Base-by-base conservation (phyloP, 1,140 invertebrate species). In the Heliconius hewitsoni region DNA sequence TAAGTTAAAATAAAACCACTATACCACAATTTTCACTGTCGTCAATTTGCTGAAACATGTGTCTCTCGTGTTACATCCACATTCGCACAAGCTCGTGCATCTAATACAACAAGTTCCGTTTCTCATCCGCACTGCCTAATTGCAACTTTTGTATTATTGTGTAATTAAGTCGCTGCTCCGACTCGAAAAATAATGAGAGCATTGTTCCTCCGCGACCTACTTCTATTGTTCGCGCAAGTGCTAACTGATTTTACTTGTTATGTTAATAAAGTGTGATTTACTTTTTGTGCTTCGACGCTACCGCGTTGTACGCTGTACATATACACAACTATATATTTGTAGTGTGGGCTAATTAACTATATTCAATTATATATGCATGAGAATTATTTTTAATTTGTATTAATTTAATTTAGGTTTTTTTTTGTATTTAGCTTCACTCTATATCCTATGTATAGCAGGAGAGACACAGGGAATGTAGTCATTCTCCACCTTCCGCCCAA, bases 141-240 rank as follows among this genome's bases (percentile, higher is more conserved):
- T 75, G 52, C 74, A 60, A 27, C 23, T 52, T 55, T 75, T 75
- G 74, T 34, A 52, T 75, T 50, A 75, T 75, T 75, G 74, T 75
- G 50, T 75, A 75, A 75, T 75, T 77, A 77, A 77, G 76, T 77
- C 76, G 55, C 27, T 74, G 37, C 57, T 37, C 16, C 57, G 76
- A 72, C 34, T 39, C 71, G 71, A 77, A 77, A 77, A 77, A 77
- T 77, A 73, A 77, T 77, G 76, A 71, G 60, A 16, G 18, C 46
- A 73, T 77, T 77, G 76, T 77, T 37, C 27, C 39, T 8, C 23
- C 55, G 76, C 72, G 76, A 77, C 76, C 76, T 73, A 71, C 70
- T 73, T 77, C 39, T 73, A 30, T 70, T 74, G 60, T 66, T 66
- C 60, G 9, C 39, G 50, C 34, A 30, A 75, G 55, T 66, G 74